Percentiles rank a stretch among this genome's conserved stretches.
Evolutionary conservation across 1,140 invertebrate genomes (phyloP).

Genomic region (Lepidurus couesii): DNA sequence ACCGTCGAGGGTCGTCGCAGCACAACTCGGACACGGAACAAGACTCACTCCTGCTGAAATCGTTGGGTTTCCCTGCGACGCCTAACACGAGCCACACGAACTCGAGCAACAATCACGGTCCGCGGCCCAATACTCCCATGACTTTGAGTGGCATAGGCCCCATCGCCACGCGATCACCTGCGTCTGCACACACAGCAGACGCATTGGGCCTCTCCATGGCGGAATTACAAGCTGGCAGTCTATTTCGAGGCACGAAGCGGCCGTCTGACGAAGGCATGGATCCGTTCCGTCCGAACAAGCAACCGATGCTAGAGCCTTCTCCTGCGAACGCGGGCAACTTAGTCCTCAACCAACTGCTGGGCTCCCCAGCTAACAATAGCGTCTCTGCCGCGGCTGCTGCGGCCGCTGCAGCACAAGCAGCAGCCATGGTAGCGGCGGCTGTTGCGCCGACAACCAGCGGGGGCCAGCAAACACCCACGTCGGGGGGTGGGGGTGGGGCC

Average conservation of each 20-base stretch:
- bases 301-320: conserved; percentile 34
- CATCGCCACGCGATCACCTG: not conserved
- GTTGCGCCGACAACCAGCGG: conserved; percentile 37
- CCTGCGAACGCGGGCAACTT: conserved; percentile 45
- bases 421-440: conserved; percentile 35
- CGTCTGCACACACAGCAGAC: conserved; percentile 10
- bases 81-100: conserved; percentile 8
- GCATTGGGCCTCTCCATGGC: conserved; percentile 3
- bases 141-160: conserved; percentile 6
- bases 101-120: conserved; percentile 15
- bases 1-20: conserved; percentile 25
- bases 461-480: not conserved
- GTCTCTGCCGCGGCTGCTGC: not conserved
- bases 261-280: conserved; percentile 60
- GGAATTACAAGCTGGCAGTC: conserved; percentile 43
- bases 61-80: conserved; percentile 53
- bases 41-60: conserved; percentile 53
- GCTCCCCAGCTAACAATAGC: conserved; percentile 35
- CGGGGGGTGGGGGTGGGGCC: conserved; percentile 31
- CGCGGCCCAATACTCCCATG: conserved; percentile 27
- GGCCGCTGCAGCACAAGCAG: conserved; percentile 32
- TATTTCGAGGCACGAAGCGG: conserved; percentile 51
- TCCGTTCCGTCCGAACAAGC: conserved; percentile 40
- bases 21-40: conserved; percentile 25
- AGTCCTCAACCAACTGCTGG: conserved; percentile 44